phyloP scores from a whole-genome alignment of 1,140 invertebrate genomes.

The Melanaphis sacchari region DNA sequence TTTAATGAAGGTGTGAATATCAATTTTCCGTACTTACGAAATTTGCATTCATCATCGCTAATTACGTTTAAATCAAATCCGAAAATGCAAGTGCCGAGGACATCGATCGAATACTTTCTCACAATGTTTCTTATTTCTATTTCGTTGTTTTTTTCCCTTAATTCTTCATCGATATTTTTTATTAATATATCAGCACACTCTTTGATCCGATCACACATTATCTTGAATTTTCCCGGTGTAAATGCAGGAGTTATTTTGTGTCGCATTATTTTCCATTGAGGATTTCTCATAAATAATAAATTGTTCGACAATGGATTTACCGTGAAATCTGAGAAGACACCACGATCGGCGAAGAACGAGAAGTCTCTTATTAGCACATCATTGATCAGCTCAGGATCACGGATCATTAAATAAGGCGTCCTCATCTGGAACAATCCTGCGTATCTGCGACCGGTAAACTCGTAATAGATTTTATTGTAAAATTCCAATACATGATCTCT shows the following conservation, averaged over 20 bases:
- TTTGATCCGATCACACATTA: constrained; percentile 64
- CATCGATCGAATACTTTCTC: not conserved
- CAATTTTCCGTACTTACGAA: not conserved
- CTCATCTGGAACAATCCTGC: not conserved
- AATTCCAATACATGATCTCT: not conserved
- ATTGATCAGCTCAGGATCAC: constrained; percentile 60
- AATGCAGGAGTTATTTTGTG: constrained; percentile 68
- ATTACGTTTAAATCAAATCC: not conserved
- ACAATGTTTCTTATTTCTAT: not conserved
- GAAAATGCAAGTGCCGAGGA: not conserved
- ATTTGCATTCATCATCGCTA: not conserved
- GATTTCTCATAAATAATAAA: constrained; percentile 27
- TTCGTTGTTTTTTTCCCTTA: not conserved
- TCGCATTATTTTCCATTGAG: constrained; percentile 68
- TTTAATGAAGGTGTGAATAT: not conserved
- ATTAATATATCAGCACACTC: not conserved
- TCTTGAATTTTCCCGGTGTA: constrained; percentile 68
- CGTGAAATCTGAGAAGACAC: too few relatives aligned
- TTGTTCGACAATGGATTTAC: too few relatives aligned
- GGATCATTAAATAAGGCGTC: constrained; percentile 43
- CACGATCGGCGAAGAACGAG: constrained; percentile 61
- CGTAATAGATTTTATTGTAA: constrained; percentile 60
- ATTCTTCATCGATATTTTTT: not conserved
- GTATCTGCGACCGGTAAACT: constrained; percentile 56
- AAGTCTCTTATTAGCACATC: constrained; percentile 66